Evolutionary conservation across 2,113 vertebrate genomes (phyloP), one percentile per base, ranked within the genome.

Genomic region (Petrocephalus microphthalmus): DNA sequence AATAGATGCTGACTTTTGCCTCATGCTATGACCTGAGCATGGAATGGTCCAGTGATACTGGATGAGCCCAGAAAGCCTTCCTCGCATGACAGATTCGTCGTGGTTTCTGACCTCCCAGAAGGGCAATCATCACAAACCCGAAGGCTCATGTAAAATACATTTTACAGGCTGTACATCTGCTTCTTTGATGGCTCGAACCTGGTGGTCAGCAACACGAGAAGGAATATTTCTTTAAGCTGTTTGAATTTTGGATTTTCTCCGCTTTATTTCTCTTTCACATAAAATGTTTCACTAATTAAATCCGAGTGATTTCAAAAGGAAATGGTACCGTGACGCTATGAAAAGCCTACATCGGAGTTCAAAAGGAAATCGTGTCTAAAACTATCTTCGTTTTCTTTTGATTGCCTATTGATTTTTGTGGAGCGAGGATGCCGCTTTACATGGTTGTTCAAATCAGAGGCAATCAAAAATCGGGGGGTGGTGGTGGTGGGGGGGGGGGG

Each of bases 101-200:
- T 15, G 67, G 67, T 74, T 74, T 52, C 45, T 67, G 86, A 71
- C 60, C 57, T 29, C 57, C 60, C 47, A 47, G 42, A 87, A 87
- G 19, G 3, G 10, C 33, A 60, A 2, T 22, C 53, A 45, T 42
- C 8, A 47, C 13, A 42, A n/a, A 25, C 20, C 45, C 86, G 25
- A 19, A 15, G 29, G 86, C 86, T 53, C 60, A 74, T 87, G 87
- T n/a, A 78, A 87, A 74, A 87, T 87, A 78, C 67, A 78, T 53
- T 17, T 19, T 17, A 67, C 78, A 49, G 54, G 87, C 4, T 10
- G 4, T 42, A 78, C 33, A 7, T 17, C 64, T 22, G 49, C 29
- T 81, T 81, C 67, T 87, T 78, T 51, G 33, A 53, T 42, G 29
- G 33, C 33, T 87, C 64, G 53, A 20, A 81, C n/a, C 64, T 11